Conservation (phyloP, 2,113 vertebrate species). For the Hylia prasina region DNA sequence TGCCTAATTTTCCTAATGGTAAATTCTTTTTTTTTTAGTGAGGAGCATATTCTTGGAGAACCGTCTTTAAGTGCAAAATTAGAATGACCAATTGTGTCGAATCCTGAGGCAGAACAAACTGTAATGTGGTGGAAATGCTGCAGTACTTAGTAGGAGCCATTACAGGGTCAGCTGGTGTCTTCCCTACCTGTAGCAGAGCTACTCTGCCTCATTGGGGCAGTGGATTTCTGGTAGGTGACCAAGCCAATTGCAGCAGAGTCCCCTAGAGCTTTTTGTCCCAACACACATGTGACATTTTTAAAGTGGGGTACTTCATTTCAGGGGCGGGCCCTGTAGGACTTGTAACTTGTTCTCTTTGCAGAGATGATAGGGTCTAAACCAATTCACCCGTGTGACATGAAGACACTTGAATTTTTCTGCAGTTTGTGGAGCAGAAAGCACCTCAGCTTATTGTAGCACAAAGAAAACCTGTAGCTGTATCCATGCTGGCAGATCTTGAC, state of each 20-base stretch:
- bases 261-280: neutral
- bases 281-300: rapidly evolving
- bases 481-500: neutral
- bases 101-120: neutral
- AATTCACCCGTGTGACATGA: neutral
- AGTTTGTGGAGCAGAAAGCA: neutral
- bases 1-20: neutral
- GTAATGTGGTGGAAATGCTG: neutral
- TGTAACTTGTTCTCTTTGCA: neutral
- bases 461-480: neutral
- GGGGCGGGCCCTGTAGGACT: neutral
- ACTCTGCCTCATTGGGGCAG: rapidly evolving
- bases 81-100: neutral
- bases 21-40: neutral
- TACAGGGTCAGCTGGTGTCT: neutral
- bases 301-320: neutral
- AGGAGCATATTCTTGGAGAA: neutral
- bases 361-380: neutral
- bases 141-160: neutral
- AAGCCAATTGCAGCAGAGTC: neutral
- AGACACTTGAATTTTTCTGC: neutral
- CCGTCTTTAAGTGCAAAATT: neutral
- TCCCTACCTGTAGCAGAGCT: neutral
- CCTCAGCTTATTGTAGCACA: neutral
- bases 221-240: neutral